Conservation (phyloP, 2,113 vertebrate species). For the Verasper variegatus region DNA sequence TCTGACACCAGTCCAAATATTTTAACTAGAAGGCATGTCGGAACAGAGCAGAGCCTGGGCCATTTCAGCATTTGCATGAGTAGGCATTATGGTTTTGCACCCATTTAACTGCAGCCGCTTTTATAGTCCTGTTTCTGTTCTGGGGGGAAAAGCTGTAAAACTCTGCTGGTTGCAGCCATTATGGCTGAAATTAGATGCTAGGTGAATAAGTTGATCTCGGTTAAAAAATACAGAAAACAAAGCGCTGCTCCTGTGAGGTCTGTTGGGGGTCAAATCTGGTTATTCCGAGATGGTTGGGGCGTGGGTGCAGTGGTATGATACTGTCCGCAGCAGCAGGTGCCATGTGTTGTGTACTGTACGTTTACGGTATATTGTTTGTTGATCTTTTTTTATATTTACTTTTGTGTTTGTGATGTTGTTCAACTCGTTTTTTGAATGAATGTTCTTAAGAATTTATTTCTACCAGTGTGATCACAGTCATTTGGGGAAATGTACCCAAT, state of each 20-base stretch:
- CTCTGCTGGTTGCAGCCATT: constrained; percentile 16
- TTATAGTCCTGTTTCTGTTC: constrained; percentile 51
- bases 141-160: constrained; percentile 37
- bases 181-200: constrained; percentile 18
- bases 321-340: not conserved
- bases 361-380: not conserved
- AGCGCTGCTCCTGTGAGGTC: not conserved
- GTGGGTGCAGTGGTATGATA: not conserved
- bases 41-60: constrained; percentile 58
- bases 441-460: not conserved
- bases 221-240: not conserved
- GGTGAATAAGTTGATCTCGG: not conserved
- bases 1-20: constrained; percentile 30
- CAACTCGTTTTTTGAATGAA: not conserved
- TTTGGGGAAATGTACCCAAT: not conserved
- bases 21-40: constrained; percentile 46
- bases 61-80: constrained; percentile 54
- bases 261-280: not conserved
- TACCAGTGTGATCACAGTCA: not conserved
- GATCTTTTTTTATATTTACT: not conserved
- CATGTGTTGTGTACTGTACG: not conserved
- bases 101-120: constrained; percentile 43
- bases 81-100: constrained; percentile 64
- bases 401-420: not conserved
- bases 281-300: not conserved